Base-by-base conservation (phyloP, 2,888 invertebrate genomes). In the Pandemis heparana region DNA sequence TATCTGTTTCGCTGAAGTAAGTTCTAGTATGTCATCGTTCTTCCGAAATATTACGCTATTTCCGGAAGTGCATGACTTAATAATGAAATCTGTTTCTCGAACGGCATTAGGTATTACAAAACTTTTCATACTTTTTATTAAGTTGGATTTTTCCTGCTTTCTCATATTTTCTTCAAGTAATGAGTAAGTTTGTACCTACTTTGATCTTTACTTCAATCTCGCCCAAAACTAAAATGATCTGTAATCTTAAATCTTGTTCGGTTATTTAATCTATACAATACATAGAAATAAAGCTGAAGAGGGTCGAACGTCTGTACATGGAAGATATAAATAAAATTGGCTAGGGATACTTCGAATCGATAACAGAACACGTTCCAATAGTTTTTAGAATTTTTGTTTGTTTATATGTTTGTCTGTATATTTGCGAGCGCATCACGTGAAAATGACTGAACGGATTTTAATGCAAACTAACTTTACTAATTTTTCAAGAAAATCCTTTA, bases 21-120 rank as follows among this genome's bases (percentile, higher is more conserved):
- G 12, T 23, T 56, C 5, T 12, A 56, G 56, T 56, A 56, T 56
- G 56, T 23, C 56, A 56, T 53, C 56, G 56, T 56, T 56, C 56
- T 56, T 56, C 56, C 56, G 56, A 56, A 23, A 56, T 6, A 9
- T 2, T 18, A 23, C 56, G 12, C 5, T 56, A 56, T 56, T 56
- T 56, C 23, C 56, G 56, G 56, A 56, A 56, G 56, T 56, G 56
- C 56, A 56, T 56, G 56, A 56, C 23, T 23, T 56, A 56, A 12
- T 56, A 23, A 23, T 56, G 10, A 56, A 3, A 56, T 56, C 23
- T 6, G 56, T 18, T 23, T 10, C 53, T 53, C 9, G 8, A 18
- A 9, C 8, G 16, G 6, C 2, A 9, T 41, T 8, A 41, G 41
- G 41, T 41, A 10, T 10, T 41, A 41, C 1, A 7, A n/a, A 51